A percentile compares a stretch with the other conserved stretches of the same genome.
Evolutionary conservation across 2,888 invertebrate species (phyloP).

Genomic region (Drosophila lutescens): DNA sequence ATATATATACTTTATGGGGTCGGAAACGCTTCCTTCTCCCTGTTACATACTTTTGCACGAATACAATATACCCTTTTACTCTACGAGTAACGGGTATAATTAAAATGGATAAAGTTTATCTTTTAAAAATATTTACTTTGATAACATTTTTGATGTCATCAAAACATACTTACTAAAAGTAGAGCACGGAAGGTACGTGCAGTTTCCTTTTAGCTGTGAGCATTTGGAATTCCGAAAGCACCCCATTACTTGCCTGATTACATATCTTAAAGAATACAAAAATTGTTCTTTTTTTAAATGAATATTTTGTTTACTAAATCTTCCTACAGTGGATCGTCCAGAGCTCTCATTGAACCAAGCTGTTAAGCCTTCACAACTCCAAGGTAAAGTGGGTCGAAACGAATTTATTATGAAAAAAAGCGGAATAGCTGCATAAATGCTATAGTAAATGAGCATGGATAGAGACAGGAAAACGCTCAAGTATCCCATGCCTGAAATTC

Average conservation of each 20-base stretch:
- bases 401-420: conserved; percentile 91
- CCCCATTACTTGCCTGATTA: conserved; percentile 5
- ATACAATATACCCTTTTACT: too few relatives aligned
- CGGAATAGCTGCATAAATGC: conserved; percentile 92
- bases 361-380: conserved; percentile 89
- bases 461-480: conserved; percentile 91
- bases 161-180: conserved; percentile 47
- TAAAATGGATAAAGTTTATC: too few relatives aligned
- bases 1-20: too few relatives aligned
- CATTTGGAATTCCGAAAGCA: neutral
- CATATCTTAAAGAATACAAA: conserved; percentile 40
- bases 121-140: too few relatives aligned
- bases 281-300: neutral
- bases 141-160: too few relatives aligned
- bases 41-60: too few relatives aligned
- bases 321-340: conserved; percentile 44
- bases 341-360: conserved; percentile 42
- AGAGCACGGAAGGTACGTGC: conserved; percentile 74
- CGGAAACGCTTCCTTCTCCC: too few relatives aligned
- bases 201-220: neutral
- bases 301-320: too few relatives aligned
- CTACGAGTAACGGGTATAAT: too few relatives aligned
- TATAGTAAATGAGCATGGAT: conserved; percentile 91
- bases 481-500: conserved; percentile 91
- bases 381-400: conserved; percentile 88